These are phyloP conservation scores for Aelia acuminata DNA, from an alignment of 2,888 invertebrate genomes.

Conservation along the genomic window DNA sequence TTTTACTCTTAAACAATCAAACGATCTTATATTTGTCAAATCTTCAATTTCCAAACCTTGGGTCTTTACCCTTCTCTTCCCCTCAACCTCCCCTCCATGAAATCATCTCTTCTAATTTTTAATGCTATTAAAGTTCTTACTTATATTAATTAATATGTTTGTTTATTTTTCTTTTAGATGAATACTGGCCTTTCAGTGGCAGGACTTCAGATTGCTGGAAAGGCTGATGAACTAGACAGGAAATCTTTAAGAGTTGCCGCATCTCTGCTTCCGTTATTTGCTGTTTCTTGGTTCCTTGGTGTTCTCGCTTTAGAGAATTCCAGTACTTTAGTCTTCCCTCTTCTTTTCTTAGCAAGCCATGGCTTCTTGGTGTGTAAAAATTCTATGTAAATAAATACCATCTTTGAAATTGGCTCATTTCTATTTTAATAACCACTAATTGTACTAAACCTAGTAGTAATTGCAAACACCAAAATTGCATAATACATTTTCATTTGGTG, in stretches of 20 bases:
- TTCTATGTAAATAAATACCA: not conserved
- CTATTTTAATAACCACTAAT: not conserved
- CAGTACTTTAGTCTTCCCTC: constrained; percentile 67
- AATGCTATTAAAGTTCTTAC: not conserved
- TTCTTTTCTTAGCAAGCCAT: constrained; percentile 65
- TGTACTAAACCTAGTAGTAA: no score
- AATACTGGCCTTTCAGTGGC: constrained; percentile 69
- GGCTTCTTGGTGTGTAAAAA: constrained; percentile 63
- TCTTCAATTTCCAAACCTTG: no score
- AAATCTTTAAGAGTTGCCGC: constrained; percentile 72
- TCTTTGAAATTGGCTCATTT: not conserved
- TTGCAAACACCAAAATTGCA: no score
- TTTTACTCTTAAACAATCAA: no score
- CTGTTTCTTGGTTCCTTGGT: constrained; percentile 82
- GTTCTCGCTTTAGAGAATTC: constrained; percentile 81
- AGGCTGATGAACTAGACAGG: constrained; percentile 67
- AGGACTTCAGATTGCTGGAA: constrained; percentile 67
- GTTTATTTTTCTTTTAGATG: constrained; percentile 67
- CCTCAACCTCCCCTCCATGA: no score
- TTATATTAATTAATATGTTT: not conserved
- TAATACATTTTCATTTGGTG: no score
- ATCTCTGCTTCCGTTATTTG: constrained; percentile 79
- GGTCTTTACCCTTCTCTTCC: no score
- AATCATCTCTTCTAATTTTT: not conserved
- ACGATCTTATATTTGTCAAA: no score